Evolutionary conservation across 2,113 vertebrate genomes (phyloP).

Genomic region (Prochilodus magdalenae): DNA sequence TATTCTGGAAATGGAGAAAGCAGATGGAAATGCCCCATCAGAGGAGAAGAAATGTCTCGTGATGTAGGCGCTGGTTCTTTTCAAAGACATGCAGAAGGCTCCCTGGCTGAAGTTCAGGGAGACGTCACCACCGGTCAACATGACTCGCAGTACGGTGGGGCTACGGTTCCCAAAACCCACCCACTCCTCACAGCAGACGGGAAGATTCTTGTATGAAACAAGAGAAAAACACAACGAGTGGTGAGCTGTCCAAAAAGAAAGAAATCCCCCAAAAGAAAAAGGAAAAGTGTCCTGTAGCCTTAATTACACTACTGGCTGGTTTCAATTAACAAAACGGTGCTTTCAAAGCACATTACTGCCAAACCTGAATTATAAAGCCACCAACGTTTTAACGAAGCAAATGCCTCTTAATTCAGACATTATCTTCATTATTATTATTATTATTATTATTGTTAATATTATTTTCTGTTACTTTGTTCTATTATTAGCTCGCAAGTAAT

Average conservation of each 20-base stretch:
- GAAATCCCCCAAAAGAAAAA: not conserved
- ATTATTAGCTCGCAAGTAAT: not conserved
- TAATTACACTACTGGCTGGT: slow-evolving; percentile 22
- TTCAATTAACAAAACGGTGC: not conserved
- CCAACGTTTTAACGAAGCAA: slow-evolving; percentile 7
- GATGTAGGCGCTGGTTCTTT: slow-evolving; percentile 69
- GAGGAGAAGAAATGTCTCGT: slow-evolving; percentile 79
- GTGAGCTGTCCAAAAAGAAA: slow-evolving; percentile 7
- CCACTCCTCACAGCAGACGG: slow-evolving; percentile 31
- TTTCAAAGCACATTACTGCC: not conserved
- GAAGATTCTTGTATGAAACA: slow-evolving; percentile 33
- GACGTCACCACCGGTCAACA: slow-evolving; percentile 64
- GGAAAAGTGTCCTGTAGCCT: not conserved
- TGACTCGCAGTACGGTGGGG: slow-evolving; percentile 7
- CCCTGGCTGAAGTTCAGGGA: slow-evolving; percentile 70
- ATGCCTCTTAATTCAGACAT: slow-evolving; percentile 4
- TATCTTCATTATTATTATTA: not conserved
- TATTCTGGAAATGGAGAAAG: slow-evolving; percentile 85
- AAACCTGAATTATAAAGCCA: slow-evolving; percentile 10
- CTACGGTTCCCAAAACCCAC: slow-evolving; percentile 22
- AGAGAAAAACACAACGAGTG: slow-evolving; percentile 27
- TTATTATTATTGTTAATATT: too few relatives aligned
- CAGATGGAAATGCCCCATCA: slow-evolving; percentile 76
- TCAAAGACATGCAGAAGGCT: slow-evolving; percentile 66
- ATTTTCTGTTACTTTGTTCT: not conserved